Percentiles rank a stretch among this genome's conserved stretches.
Evolutionary conservation across 2,113 vertebrate genomes (phyloP).

Genomic region (Amblyornis subalaris): DNA sequence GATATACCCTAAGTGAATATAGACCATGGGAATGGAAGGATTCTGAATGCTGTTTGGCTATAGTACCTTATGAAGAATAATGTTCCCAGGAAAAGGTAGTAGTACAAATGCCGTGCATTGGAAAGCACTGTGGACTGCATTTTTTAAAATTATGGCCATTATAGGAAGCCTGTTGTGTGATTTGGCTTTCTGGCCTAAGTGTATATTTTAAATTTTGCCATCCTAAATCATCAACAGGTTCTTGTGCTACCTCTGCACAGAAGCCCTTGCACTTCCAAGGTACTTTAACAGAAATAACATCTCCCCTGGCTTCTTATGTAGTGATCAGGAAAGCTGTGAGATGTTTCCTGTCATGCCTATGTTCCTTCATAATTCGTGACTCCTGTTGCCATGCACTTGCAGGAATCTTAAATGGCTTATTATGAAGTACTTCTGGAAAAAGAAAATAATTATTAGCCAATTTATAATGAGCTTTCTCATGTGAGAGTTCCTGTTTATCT

Average conservation of each 20-base stretch:
- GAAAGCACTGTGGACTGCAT: not conserved
- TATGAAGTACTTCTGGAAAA: not conserved
- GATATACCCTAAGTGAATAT: not conserved
- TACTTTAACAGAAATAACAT: not conserved
- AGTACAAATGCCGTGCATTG: not conserved
- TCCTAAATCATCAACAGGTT: not conserved
- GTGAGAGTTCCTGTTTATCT: not conserved
- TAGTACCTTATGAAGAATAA: not conserved
- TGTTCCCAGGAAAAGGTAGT: not conserved
- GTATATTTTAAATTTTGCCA: not conserved
- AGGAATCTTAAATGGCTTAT: not conserved
- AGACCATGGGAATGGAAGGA: not conserved
- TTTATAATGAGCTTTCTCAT: constrained; percentile 1
- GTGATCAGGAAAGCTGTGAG: not conserved
- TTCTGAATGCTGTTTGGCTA: not conserved
- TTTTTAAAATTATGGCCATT: not conserved
- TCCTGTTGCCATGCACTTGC: not conserved
- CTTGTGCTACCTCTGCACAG: not conserved
- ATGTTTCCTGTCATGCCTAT: not conserved
- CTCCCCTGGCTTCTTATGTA: not conserved
- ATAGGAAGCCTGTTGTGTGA: not conserved
- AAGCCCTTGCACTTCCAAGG: not conserved
- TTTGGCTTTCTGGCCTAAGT: not conserved
- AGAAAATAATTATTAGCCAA: not conserved
- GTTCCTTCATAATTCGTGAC: not conserved